Percentiles rank a stretch among this genome's conserved stretches.
Conservation (phyloP, 1,140 invertebrate species). For the Triops longicaudatus region DNA sequence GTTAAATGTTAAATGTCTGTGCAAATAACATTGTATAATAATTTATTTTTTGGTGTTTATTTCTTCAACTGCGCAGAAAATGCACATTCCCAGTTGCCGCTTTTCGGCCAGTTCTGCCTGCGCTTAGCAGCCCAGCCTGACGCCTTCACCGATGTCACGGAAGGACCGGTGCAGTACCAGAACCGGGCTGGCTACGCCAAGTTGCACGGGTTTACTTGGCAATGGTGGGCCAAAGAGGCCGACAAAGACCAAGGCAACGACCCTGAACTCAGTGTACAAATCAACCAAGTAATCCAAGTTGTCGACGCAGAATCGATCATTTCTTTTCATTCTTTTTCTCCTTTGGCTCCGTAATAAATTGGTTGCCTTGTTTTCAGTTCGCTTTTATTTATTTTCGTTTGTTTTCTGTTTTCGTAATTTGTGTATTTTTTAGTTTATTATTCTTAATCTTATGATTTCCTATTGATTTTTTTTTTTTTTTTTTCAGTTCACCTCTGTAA, state of each 20-base stretch:
- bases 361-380: background rate
- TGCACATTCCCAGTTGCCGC: slow-evolving; percentile 49
- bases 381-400: background rate
- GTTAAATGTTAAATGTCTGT: no score
- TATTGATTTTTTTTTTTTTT: no score
- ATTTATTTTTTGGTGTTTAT: no score
- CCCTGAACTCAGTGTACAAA: slow-evolving; percentile 27
- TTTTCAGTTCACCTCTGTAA: slow-evolving; percentile 29
- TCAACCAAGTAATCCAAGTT: background rate
- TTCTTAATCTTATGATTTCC: no score
- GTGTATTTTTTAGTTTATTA: no score
- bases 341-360: no score
- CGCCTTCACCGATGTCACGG: slow-evolving; percentile 48
- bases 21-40: no score
- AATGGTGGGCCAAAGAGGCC: slow-evolving; percentile 42
- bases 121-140: slow-evolving; percentile 58
- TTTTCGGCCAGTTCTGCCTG: slow-evolving; percentile 67
- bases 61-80: slow-evolving; percentile 40
- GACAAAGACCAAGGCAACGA: slow-evolving; percentile 39
- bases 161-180: slow-evolving; percentile 46
- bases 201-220: background rate
- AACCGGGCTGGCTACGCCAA: slow-evolving; percentile 35
- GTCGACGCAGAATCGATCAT: no score
- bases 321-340: no score
- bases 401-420: no score